Evolutionary conservation across 2,113 vertebrate genomes (phyloP).

Genomic region (Tetrax tetrax): DNA sequence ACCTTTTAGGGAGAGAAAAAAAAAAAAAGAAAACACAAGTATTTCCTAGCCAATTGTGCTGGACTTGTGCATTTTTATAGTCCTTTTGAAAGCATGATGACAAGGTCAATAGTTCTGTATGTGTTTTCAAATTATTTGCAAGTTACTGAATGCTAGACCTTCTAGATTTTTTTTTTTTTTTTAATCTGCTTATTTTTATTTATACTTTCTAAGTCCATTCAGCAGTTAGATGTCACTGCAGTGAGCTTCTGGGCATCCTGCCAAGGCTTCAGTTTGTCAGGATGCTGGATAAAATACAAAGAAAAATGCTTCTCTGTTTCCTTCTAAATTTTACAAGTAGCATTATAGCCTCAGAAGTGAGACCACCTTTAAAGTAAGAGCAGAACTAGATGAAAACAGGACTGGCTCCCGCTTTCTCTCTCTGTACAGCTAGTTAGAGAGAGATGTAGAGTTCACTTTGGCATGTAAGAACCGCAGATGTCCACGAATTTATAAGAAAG

Average conservation of each 20-base stretch:
- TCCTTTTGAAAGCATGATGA: neutral
- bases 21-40: neutral
- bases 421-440: neutral
- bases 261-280: slow-evolving; percentile 47
- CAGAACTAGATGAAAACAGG: neutral
- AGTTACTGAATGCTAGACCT: neutral
- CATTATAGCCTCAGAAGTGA: neutral
- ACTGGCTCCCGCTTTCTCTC: neutral
- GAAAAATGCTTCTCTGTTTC: neutral
- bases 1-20: neutral
- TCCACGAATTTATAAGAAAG: neutral
- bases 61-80: neutral
- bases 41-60: neutral
- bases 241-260: slow-evolving; percentile 31
- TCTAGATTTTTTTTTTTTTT: neutral
- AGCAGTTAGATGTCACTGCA: slow-evolving; percentile 11
- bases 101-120: neutral
- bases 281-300: slow-evolving; percentile 29
- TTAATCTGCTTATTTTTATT: neutral
- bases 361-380: neutral
- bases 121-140: neutral
- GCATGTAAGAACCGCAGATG: neutral
- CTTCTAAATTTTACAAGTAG: neutral
- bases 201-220: slow-evolving; percentile 5
- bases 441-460: neutral